Evolutionary conservation across 2,113 vertebrate genomes (phyloP).

Genomic region (Triplophysa siluroides): DNA sequence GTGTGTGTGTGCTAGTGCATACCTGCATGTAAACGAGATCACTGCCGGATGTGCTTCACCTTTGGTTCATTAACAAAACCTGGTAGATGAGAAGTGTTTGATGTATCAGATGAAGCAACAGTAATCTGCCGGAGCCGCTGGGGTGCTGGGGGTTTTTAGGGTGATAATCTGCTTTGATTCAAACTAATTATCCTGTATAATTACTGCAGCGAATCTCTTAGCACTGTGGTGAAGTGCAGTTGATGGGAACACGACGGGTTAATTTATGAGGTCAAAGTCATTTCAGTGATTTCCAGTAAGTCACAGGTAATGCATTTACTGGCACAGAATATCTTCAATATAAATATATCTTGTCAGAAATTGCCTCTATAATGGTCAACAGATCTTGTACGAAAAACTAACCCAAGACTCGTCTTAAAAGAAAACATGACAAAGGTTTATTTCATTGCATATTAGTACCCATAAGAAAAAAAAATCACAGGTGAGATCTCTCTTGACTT

Average conservation of each 20-base stretch:
- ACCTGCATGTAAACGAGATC: not conserved
- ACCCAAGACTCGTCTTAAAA: no score
- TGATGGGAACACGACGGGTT: not conserved
- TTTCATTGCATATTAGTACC: no score
- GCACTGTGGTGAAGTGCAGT: not conserved
- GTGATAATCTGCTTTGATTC: constrained; percentile 34
- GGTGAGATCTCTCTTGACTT: no score
- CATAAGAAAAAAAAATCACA: no score
- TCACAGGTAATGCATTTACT: not conserved
- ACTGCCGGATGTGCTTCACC: constrained; percentile 3
- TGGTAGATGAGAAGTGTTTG: constrained; percentile 24
- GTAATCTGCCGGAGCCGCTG: not conserved
- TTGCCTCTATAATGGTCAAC: no score
- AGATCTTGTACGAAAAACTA: no score
- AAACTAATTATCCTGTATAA: constrained; percentile 26
- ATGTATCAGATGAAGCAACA: constrained; percentile 10
- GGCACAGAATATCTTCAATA: not conserved
- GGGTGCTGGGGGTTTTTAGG: not conserved
- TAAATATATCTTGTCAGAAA: not conserved
- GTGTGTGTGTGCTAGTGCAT: not conserved
- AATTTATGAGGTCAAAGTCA: constrained; percentile 1
- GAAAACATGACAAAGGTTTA: no score
- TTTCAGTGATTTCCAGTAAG: not conserved
- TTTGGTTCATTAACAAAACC: constrained; percentile 14
- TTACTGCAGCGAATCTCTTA: constrained; percentile 1